These are phyloP conservation scores for Crotalus helleri DNA, from an alignment of 2,113 vertebrate species.

Conservation along the genomic window DNA sequence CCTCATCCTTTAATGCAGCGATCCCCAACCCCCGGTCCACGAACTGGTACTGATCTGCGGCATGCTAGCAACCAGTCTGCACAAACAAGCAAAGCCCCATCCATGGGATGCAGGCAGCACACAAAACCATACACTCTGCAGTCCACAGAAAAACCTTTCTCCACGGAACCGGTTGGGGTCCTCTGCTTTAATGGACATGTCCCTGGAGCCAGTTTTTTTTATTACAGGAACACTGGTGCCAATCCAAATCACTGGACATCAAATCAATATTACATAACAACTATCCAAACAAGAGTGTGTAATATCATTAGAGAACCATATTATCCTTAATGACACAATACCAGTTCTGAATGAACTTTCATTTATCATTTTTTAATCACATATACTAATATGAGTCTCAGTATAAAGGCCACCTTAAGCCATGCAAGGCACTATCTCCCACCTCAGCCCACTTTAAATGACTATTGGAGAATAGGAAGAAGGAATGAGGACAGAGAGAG, in stretches of 20 bases:
- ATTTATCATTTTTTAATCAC: not conserved
- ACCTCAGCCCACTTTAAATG: not conserved
- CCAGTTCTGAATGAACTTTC: not conserved
- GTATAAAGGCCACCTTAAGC: not conserved
- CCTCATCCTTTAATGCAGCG: not conserved
- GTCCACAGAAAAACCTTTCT: too few relatives aligned
- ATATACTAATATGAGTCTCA: not conserved
- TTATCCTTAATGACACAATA: too few relatives aligned
- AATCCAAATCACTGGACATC: not conserved
- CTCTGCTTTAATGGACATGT: not conserved
- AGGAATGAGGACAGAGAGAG: not conserved
- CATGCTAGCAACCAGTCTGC: too few relatives aligned
- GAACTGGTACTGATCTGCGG: too few relatives aligned
- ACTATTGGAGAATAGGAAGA: not conserved
- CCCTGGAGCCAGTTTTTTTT: not conserved
- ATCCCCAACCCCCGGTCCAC: too few relatives aligned
- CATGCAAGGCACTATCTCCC: not conserved
- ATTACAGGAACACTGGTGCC: not conserved
- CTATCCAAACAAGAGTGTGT: too few relatives aligned
- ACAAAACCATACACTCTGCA: too few relatives aligned
- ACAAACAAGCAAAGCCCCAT: too few relatives aligned
- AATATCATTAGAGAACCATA: too few relatives aligned
- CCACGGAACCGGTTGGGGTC: too few relatives aligned
- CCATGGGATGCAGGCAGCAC: too few relatives aligned
- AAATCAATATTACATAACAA: too few relatives aligned